Conservation (phyloP, 2,888 invertebrate genomes). For the Stenodera caucasica region DNA sequence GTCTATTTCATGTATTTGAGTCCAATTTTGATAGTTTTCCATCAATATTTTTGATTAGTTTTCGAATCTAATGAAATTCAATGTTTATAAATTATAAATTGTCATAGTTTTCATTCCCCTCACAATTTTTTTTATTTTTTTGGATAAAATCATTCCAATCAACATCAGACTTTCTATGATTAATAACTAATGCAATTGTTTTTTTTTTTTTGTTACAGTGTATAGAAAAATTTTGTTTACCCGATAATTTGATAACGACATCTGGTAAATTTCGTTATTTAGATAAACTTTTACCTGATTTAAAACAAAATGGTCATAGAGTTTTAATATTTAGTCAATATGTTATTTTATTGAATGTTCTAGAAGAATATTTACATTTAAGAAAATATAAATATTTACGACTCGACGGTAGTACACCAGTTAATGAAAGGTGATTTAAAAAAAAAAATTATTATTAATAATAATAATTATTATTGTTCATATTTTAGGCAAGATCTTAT, state of each 20-base stretch:
- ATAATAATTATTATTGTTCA: conserved; percentile 5
- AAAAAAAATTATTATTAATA: neutral
- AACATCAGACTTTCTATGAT: too few relatives aligned
- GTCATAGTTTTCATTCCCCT: too few relatives aligned
- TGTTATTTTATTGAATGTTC: conserved; percentile 89
- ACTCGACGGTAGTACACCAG: conserved; percentile 89
- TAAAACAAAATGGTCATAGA: conserved; percentile 75
- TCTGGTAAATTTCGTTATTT: conserved; percentile 87
- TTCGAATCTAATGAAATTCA: too few relatives aligned
- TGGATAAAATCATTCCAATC: too few relatives aligned
- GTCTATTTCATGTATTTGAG: too few relatives aligned
- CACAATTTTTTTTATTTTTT: too few relatives aligned
- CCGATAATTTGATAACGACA: conserved; percentile 70
- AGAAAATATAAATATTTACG: conserved; percentile 75
- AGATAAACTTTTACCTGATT: conserved; percentile 73
- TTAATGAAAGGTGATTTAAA: conserved; percentile 65
- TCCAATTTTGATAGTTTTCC: too few relatives aligned
- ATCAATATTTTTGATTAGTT: too few relatives aligned
- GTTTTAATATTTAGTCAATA: conserved; percentile 96
- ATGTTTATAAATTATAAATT: too few relatives aligned
- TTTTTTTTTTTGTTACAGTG: conserved; percentile 59
- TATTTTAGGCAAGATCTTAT: conserved; percentile 81
- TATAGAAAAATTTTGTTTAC: conserved; percentile 64
- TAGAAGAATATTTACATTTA: conserved; percentile 84
- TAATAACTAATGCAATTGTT: too few relatives aligned